Conservation (phyloP, 2,797 vertebrate genomes). For the Arnoldichthys spilopterus region DNA sequence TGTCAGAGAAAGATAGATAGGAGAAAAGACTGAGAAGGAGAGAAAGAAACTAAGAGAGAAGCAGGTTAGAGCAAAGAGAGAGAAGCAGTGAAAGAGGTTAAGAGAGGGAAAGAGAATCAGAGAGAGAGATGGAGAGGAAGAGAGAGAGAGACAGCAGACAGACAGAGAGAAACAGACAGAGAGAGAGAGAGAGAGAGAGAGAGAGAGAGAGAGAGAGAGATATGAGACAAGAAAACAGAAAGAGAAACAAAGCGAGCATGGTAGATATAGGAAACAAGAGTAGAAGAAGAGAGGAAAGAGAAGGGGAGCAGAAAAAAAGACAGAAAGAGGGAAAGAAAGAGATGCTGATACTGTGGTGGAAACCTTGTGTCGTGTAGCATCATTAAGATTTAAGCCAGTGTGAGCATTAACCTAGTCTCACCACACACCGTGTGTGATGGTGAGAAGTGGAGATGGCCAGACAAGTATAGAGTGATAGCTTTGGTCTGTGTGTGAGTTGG, state of each 20-base stretch:
- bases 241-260: not conserved
- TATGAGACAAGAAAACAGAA: not conserved
- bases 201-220: not conserved
- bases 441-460: constrained; percentile 31
- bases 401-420: constrained; percentile 42
- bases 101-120: not conserved
- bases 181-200: not conserved
- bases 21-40: not conserved
- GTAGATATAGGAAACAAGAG: not conserved
- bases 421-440: constrained; percentile 33
- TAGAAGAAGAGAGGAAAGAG: no score
- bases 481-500: not conserved
- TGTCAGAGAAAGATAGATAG: no score
- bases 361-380: constrained; percentile 29
- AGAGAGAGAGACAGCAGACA: not conserved
- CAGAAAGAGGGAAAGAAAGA: not conserved
- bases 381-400: constrained; percentile 50
- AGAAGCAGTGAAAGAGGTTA: no score
- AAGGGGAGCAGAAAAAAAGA: not conserved
- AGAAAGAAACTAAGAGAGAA: no score
- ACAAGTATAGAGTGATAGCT: constrained; percentile 34
- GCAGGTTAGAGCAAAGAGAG: no score
- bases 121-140: not conserved
- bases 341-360: constrained; percentile 13
- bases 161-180: not conserved